Evolutionary conservation across 2,113 vertebrate genomes (phyloP).

Genomic region (Chrysochloris asiatica): DNA sequence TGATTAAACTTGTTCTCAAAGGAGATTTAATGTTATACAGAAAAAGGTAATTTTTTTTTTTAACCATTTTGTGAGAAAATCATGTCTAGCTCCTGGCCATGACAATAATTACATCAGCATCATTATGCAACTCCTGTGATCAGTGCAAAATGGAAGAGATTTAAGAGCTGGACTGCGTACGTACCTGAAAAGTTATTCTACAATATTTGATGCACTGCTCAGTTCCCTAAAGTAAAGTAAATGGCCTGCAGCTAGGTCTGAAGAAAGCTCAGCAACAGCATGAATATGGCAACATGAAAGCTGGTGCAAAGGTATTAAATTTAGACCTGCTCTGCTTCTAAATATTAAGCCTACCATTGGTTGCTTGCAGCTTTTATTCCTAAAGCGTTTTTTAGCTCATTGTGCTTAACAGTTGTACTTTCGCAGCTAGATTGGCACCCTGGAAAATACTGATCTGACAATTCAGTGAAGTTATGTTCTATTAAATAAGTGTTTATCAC

Average conservation of each 20-base stretch:
- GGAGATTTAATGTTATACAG: neutral
- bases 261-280: neutral
- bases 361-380: neutral
- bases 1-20: constrained; percentile 21
- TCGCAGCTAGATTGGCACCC: constrained; percentile 64
- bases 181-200: constrained; percentile 40
- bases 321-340: constrained; percentile 51
- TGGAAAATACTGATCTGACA: constrained; percentile 59
- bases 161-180: neutral
- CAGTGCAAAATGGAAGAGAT: neutral
- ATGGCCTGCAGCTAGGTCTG: neutral
- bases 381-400: neutral
- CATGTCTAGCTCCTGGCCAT: neutral
- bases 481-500: neutral
- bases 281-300: neutral
- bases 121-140: neutral
- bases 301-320: neutral
- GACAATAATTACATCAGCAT: neutral
- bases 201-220: neutral
- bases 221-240: constrained; percentile 20
- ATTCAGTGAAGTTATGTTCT: constrained; percentile 13
- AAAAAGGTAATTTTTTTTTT: neutral
- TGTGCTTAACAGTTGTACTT: constrained; percentile 45
- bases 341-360: constrained; percentile 8
- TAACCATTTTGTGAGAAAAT: constrained; percentile 44